These are phyloP conservation scores for Pimpla rufipes DNA, from an alignment of 2,888 invertebrate genomes.

Conservation along the genomic window DNA sequence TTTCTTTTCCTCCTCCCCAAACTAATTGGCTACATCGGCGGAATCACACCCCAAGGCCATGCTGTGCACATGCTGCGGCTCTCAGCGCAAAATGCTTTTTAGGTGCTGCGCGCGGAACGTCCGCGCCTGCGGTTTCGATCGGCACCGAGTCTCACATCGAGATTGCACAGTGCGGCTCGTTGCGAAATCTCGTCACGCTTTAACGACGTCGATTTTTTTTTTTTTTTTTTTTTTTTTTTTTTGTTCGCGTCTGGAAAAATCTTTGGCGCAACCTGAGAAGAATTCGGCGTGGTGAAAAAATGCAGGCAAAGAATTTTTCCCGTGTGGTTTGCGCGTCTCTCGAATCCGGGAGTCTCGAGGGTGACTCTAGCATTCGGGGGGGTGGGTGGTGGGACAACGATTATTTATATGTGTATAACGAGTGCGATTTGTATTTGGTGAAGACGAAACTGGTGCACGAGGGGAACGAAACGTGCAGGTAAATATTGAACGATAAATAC, in stretches of 20 bases:
- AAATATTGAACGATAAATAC: constrained; percentile 44
- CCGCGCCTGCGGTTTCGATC: constrained; percentile 55
- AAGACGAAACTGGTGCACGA: constrained; percentile 27
- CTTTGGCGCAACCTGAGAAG: neutral
- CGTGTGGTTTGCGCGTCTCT: neutral
- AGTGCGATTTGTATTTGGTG: constrained; percentile 11
- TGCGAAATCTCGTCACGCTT: constrained; percentile 38
- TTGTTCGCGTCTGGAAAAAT: neutral
- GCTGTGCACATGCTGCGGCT: constrained; percentile 82
- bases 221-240: constrained; percentile 4
- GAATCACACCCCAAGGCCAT: constrained; percentile 75
- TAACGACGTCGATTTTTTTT: constrained; percentile 13
- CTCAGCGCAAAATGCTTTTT: constrained; percentile 40
- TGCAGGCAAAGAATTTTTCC: too few species aligned
- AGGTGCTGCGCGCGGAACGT: constrained; percentile 53
- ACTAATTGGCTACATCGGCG: constrained; percentile 57
- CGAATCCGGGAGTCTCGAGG: neutral
- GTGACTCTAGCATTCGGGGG: neutral
- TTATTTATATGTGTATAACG: neutral
- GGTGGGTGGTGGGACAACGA: neutral
- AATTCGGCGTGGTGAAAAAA: constrained; percentile 6
- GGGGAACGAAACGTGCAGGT: constrained; percentile 21
- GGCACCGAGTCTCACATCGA: neutral
- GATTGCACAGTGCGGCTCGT: constrained; percentile 43
- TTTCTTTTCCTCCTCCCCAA: constrained; percentile 33